Evolutionary conservation across 2,113 vertebrate species (phyloP).

Genomic region (Pseudorasbora parva): DNA sequence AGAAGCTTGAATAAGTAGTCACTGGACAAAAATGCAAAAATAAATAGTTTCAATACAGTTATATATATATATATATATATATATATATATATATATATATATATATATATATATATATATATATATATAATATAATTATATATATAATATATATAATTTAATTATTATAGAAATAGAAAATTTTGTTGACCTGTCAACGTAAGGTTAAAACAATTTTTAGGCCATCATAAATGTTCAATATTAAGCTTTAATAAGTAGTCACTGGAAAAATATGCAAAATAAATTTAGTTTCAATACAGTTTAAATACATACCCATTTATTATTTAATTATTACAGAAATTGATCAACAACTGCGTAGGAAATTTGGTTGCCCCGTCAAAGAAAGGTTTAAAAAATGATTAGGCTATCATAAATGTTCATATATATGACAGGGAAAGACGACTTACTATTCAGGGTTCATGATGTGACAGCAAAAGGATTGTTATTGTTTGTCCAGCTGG

Average conservation of each 20-base stretch:
- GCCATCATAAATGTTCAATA: neutral
- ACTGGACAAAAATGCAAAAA: slow-evolving; percentile 64
- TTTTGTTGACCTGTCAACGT: neutral
- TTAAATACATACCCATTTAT: neutral
- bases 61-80: neutral
- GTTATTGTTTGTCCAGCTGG: slow-evolving; percentile 42
- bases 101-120: neutral
- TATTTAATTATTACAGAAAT: neutral
- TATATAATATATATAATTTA: neutral
- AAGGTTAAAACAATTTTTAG: neutral
- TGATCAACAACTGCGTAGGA: neutral
- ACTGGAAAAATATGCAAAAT: too few relatives aligned
- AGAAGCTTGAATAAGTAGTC: slow-evolving; percentile 87
- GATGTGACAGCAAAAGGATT: slow-evolving; percentile 55
- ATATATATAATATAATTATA: neutral
- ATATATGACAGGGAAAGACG: neutral
- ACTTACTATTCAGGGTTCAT: slow-evolving; percentile 82
- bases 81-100: too few relatives aligned
- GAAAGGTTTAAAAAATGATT: neutral
- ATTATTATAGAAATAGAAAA: neutral
- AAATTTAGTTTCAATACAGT: neutral
- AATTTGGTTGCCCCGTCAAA: neutral
- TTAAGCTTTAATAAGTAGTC: too few relatives aligned
- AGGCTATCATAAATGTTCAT: neutral
- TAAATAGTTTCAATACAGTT: neutral